Percentiles rank a stretch among this genome's conserved stretches.
Evolutionary conservation across 92 coral and sea anemone species (phyloP).

Genomic region (Zoanthus gigantus): DNA sequence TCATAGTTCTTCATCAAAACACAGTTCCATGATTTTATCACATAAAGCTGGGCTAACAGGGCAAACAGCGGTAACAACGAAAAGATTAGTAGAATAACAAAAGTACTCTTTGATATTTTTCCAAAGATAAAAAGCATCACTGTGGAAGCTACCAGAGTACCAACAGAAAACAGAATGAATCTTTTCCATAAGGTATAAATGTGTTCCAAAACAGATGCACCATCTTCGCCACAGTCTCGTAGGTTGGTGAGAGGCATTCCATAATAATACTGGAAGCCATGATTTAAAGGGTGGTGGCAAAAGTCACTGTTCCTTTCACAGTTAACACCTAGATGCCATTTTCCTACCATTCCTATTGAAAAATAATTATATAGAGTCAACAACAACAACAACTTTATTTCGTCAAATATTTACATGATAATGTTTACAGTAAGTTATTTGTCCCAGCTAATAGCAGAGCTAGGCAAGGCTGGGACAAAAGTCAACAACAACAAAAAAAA

Average conservation of each 20-base stretch:
- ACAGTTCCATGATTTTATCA: constrained; percentile 40
- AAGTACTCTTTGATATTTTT: neutral
- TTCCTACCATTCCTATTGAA: constrained; percentile 72
- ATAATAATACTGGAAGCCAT: constrained; percentile 84
- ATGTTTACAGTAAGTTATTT: too few relatives aligned
- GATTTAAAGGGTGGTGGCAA: constrained; percentile 74
- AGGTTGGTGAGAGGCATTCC: constrained; percentile 76
- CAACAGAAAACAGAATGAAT: constrained; percentile 26
- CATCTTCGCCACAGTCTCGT: constrained; percentile 59
- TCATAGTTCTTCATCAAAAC: constrained; percentile 72
- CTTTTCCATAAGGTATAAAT: constrained; percentile 40
- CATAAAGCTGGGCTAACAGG: neutral
- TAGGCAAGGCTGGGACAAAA: too few relatives aligned
- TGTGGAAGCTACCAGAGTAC: constrained; percentile 48
- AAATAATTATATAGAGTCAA: neutral
- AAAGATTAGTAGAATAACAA: neutral
- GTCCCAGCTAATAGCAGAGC: too few relatives aligned
- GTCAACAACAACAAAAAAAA: too few relatives aligned
- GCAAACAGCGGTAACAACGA: neutral
- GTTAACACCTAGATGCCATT: constrained; percentile 91
- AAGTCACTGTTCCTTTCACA: constrained; percentile 59
- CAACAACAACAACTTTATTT: too few relatives aligned
- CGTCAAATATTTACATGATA: too few relatives aligned
- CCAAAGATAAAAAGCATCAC: constrained; percentile 19
- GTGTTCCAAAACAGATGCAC: constrained; percentile 46